Conservation (phyloP, 2,113 vertebrate species). For the Furnarius figulus region DNA sequence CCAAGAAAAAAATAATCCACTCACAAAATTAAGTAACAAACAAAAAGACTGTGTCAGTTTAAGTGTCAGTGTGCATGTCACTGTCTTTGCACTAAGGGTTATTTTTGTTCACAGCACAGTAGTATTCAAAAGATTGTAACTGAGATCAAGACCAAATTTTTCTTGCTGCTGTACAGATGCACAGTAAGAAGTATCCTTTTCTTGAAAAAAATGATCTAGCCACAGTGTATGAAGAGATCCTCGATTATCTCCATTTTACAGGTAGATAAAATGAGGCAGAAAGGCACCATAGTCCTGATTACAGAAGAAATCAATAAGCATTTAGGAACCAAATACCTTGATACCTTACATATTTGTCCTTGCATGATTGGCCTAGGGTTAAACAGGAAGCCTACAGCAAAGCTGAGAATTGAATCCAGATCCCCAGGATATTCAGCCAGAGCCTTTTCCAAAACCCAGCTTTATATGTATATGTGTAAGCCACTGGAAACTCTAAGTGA, state of each 20-base stretch:
- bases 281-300: not conserved
- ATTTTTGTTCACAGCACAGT: not conserved
- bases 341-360: not conserved
- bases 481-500: slow-evolving; percentile 40
- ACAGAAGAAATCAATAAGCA: not conserved
- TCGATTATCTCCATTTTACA: not conserved
- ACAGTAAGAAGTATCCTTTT: not conserved
- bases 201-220: not conserved
- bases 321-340: not conserved
- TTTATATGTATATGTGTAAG: not conserved
- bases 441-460: not conserved
- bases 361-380: not conserved
- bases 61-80: not conserved
- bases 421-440: not conserved
- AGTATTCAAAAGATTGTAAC: not conserved
- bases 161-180: not conserved
- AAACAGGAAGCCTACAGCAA: not conserved
- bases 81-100: not conserved
- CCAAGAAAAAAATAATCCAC: not conserved
- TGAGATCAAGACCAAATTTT: not conserved
- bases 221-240: not conserved
- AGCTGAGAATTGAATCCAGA: slow-evolving; percentile 54
- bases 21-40: not conserved
- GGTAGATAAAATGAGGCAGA: not conserved
- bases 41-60: not conserved